These are phyloP conservation scores for Leptinotarsa tumamoca DNA, from an alignment of 2,888 invertebrate species.

Conservation along the genomic window DNA sequence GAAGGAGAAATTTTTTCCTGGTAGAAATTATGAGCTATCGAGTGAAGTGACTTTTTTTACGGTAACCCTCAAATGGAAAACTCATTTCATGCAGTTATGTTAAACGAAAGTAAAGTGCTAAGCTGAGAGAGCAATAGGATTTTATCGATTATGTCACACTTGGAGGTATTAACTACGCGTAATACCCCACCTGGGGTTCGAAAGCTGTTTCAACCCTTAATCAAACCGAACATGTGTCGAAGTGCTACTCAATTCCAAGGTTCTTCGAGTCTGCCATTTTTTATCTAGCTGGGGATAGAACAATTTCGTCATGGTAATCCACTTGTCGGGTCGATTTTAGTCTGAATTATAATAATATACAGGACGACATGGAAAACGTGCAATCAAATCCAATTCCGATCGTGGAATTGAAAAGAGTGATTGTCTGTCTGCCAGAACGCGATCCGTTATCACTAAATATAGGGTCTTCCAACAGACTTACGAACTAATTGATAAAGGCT, in stretches of 20 bases:
- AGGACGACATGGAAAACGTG: too few relatives aligned
- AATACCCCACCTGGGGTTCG: neutral
- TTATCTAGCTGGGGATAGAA: neutral
- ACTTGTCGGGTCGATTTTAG: too few relatives aligned
- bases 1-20: neutral
- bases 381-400: too few relatives aligned
- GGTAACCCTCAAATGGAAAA: neutral
- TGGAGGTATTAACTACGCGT: slow-evolving; percentile 9
- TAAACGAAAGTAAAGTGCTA: neutral
- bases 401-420: too few relatives aligned
- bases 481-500: too few relatives aligned
- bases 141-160: neutral
- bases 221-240: neutral
- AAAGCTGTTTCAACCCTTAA: slow-evolving; percentile 7
- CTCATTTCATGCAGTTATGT: neutral
- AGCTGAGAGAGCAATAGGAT: neutral
- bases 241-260: slow-evolving; percentile 3
- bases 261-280: neutral
- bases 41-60: neutral
- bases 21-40: neutral
- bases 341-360: too few relatives aligned
- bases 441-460: too few relatives aligned
- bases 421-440: too few relatives aligned
- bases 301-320: too few relatives aligned
- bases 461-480: too few relatives aligned